Evolutionary conservation across 2,113 vertebrate species (phyloP).

Genomic region (Isurus oxyrinchus): DNA sequence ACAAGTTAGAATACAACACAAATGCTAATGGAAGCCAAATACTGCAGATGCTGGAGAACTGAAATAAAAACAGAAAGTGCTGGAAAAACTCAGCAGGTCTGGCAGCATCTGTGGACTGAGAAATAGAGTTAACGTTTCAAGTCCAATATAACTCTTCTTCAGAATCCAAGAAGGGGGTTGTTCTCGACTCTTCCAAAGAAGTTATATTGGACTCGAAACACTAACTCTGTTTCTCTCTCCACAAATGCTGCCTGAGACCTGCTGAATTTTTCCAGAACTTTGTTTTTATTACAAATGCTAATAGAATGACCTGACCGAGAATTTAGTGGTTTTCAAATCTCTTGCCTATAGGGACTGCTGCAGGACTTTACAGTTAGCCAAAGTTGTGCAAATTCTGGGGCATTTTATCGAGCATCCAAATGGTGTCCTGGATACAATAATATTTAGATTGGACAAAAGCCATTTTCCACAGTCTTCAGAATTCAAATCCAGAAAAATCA

Average conservation of each 20-base stretch:
- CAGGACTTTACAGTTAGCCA: not conserved
- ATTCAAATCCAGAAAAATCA: not conserved
- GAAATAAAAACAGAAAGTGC: too few species aligned
- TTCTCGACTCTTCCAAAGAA: too few species aligned
- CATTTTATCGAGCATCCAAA: not conserved
- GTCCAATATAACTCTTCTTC: too few species aligned
- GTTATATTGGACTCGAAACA: too few species aligned
- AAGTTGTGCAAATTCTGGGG: not conserved
- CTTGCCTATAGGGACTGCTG: not conserved
- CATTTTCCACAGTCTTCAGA: not conserved
- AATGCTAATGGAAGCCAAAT: not conserved
- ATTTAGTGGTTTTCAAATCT: not conserved
- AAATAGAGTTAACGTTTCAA: too few species aligned
- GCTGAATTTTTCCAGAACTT: too few species aligned
- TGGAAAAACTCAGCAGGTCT: too few species aligned
- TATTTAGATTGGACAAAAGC: not conserved
- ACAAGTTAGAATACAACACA: not conserved
- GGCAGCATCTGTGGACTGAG: too few species aligned
- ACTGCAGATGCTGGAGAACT: too few species aligned
- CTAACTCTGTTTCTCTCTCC: too few species aligned
- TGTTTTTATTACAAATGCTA: not conserved
- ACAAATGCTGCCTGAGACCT: too few species aligned
- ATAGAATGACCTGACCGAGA: not conserved
- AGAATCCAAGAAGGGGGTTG: too few species aligned
- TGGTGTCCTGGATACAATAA: not conserved